Base-by-base conservation (phyloP, 2,888 invertebrate species). In the Muschampia plurimacula region DNA sequence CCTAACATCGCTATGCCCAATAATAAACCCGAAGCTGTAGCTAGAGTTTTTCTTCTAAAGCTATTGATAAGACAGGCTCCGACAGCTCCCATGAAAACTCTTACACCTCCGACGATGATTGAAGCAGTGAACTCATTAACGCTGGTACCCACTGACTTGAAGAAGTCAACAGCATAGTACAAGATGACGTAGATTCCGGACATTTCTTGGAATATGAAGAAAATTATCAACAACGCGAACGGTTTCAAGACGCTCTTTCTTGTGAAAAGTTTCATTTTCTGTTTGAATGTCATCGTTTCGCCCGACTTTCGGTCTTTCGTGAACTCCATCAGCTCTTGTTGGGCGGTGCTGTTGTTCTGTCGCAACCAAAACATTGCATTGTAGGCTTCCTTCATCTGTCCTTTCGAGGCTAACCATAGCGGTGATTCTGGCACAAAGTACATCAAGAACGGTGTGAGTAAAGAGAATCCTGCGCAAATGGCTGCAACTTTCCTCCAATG, bases 111-210 rank as follows among this genome's bases (percentile, higher is more conserved):
- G 0, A 97, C 96, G 6, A 96, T 96, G 6, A 97, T 96, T 0
- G 96, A 96, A 0, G 96, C 96, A 0, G 96, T 92, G 82, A 96
- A 96, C 75, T 96, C 96, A 80, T 97, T 95, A 28, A 96, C 90
- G 73, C 95, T 95, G 0, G 96, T 94, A 2, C 96, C 96, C 12
- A 96, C 96, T 15, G 96, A 96, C 77, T 96, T 95, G 83, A 97
- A 96, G 81, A 97, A 96, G 74, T 95, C 96, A 1, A 97, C 96
- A 0, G 97, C 96, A 82, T 97, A 97, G 81, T 96, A 97, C 60
- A 97, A 84, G 52, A 97, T 96, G 0, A 96, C 95, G 86, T 97
- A 97, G 69, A 97, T 96, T 0, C 97, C 97, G 0, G 96, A 96
- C 82, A 96, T 93, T 83, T 97, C 97, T 93, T 97, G 97, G 78